Percentiles rank a stretch among this genome's conserved stretches.
These are phyloP conservation scores for Sapajus apella DNA, from an alignment of 2,113 vertebrate genomes.

Conservation along the genomic window DNA sequence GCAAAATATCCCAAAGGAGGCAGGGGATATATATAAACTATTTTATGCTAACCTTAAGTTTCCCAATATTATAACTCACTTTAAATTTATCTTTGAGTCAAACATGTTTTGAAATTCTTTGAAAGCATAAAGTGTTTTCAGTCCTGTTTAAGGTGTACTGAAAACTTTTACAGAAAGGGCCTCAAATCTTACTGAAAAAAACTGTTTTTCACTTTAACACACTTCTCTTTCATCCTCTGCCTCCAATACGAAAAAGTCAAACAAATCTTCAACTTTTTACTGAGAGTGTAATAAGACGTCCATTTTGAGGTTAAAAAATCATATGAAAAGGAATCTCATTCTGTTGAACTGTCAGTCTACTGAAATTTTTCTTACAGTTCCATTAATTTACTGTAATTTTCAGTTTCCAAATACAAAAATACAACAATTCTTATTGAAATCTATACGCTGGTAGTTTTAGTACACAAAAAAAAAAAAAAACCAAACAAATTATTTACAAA, in stretches of 20 bases:
- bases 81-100: slow-evolving; percentile 61
- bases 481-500: slow-evolving; percentile 90
- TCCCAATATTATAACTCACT: slow-evolving; percentile 46
- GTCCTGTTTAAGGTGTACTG: slow-evolving; percentile 4
- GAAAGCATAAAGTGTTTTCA: slow-evolving; percentile 23
- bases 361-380: slow-evolving; percentile 83
- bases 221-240: not conserved
- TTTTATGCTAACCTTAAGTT: slow-evolving; percentile 41
- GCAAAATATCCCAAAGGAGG: not conserved
- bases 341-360: slow-evolving; percentile 77
- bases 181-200: not conserved
- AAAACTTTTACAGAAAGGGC: not conserved
- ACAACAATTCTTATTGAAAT: slow-evolving; percentile 91
- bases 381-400: slow-evolving; percentile 85
- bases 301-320: slow-evolving; percentile 82
- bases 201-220: slow-evolving; percentile 42
- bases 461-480: slow-evolving; percentile 85
- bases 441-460: slow-evolving; percentile 88
- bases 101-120: slow-evolving; percentile 16
- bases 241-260: slow-evolving; percentile 31
- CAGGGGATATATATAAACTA: not conserved
- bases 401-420: slow-evolving; percentile 90
- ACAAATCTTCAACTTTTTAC: slow-evolving; percentile 55
- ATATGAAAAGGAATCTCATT: slow-evolving; percentile 88
- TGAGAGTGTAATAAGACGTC: slow-evolving; percentile 32